Evolutionary conservation across 2,113 vertebrate species (phyloP), one percentile per base, ranked within the genome.

Genomic region (Oriolus oriolus): DNA sequence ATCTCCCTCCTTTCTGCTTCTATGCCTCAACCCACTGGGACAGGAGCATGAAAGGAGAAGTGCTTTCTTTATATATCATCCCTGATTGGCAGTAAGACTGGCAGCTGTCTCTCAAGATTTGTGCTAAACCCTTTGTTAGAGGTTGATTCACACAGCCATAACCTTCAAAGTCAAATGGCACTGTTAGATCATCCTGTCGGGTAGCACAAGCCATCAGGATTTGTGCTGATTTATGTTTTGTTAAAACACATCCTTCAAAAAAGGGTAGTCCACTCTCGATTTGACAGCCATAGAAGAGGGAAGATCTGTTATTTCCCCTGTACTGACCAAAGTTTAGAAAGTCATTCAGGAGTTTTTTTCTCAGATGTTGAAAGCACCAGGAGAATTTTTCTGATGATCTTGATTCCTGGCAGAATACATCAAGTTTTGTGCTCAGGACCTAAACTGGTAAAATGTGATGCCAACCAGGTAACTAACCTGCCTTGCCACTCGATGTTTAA

Each of bases 41-140:
- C 47, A 59, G 37, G 35, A 84, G 35, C 44, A 41, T 18, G 57
- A 91, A 71, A 71, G 56, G 87, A 77, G 87, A 80, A 57, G 59
- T 47, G 77, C 65, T 84, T 77, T 64, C 66, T 57, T 52, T 60
- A 7, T 45, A 68, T 56, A 87, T 91, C 70, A 93, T 39, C 57
- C 41, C 75, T 61, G 61, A 80, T 65, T 81, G 85, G 52, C 71
- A 76, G 5, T 73, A 73, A 88, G 88, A 91, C 37, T 90, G 92
- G 66, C 94, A 96, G 70, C 78, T 93, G 90, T 80, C 92, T 83
- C 78, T 85, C 70, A 85, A 44, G 79, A 94, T 91, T 83, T 93
- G 78, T 91, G 78, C 16, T 73, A 87, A 93, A 47, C 31, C 22
- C n/a, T 93, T 82, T 64, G 41, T 78, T 44, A 76, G 70, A 76